Evolutionary conservation across 2,797 vertebrate genomes (phyloP).

Genomic region (Sparidentex hasta): DNA sequence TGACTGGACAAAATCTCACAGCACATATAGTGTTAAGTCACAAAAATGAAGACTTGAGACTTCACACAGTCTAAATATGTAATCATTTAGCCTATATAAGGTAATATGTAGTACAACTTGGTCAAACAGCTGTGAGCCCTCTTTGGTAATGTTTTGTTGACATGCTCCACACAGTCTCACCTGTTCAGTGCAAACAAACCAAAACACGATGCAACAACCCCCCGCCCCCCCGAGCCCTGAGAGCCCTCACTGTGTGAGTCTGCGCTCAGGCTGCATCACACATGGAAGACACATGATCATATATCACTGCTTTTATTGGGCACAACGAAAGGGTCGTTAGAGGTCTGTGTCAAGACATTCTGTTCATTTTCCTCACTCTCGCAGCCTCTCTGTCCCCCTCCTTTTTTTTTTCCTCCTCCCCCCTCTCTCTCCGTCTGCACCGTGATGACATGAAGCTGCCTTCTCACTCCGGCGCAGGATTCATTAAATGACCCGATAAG

Average conservation of each 20-base stretch:
- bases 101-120: neutral
- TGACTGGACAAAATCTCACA: neutral
- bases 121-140: neutral
- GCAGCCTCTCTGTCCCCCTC: neutral
- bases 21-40: neutral
- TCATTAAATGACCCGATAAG: constrained; percentile 34
- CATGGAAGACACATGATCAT: constrained; percentile 68
- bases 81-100: neutral
- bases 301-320: constrained; percentile 68
- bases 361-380: constrained; percentile 25
- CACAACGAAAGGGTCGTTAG: constrained; percentile 41
- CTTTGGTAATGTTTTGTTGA: neutral
- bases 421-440: neutral
- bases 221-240: neutral
- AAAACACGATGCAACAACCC: neutral
- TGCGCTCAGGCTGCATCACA: constrained; percentile 42
- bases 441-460: neutral
- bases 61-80: neutral
- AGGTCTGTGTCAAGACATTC: constrained; percentile 53
- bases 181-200: neutral
- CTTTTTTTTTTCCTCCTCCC: neutral
- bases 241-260: neutral
- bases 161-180: neutral
- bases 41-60: neutral
- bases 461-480: constrained; percentile 14